Conservation (phyloP, 2,888 invertebrate genomes). For the Trichacis sp. region DNA sequence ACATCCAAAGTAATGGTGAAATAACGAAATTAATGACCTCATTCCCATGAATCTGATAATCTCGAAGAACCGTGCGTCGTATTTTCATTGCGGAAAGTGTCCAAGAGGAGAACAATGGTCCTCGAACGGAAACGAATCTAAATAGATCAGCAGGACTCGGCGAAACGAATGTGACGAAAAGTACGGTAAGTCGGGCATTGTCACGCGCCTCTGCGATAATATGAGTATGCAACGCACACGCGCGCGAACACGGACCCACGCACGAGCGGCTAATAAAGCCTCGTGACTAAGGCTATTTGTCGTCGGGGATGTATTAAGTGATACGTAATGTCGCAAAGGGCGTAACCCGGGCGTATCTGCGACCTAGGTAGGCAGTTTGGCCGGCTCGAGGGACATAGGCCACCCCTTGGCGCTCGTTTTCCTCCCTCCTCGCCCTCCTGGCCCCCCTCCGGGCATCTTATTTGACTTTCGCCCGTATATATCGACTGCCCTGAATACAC, state of each 20-base stretch:
- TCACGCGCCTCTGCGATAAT: constrained; percentile 3
- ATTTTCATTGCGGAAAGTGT: too few species aligned
- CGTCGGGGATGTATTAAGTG: constrained; percentile 32
- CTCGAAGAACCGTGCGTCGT: too few species aligned
- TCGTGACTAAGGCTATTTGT: constrained; percentile 33
- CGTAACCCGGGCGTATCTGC: constrained; percentile 28
- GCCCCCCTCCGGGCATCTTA: constrained; percentile 39
- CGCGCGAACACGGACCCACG: too few species aligned
- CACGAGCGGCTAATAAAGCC: constrained; percentile 29
- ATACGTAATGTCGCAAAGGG: constrained; percentile 22
- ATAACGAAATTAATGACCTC: too few species aligned
- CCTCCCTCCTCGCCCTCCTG: not conserved
- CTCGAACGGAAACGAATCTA: too few species aligned
- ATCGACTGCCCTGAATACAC: constrained; percentile 30
- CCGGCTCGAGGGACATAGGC: not conserved
- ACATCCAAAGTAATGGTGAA: too few species aligned
- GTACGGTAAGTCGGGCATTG: constrained; percentile 20
- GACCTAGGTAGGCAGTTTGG: constrained; percentile 5
- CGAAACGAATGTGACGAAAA: constrained; percentile 3
- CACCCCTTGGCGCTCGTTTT: not conserved
- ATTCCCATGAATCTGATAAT: too few species aligned
- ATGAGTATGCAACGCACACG: too few species aligned
- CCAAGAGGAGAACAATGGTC: too few species aligned
- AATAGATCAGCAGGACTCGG: too few species aligned
- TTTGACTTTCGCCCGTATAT: constrained; percentile 50